Evolutionary conservation across 2,888 invertebrate genomes (phyloP).

Genomic region (Hymenopus coronatus): DNA sequence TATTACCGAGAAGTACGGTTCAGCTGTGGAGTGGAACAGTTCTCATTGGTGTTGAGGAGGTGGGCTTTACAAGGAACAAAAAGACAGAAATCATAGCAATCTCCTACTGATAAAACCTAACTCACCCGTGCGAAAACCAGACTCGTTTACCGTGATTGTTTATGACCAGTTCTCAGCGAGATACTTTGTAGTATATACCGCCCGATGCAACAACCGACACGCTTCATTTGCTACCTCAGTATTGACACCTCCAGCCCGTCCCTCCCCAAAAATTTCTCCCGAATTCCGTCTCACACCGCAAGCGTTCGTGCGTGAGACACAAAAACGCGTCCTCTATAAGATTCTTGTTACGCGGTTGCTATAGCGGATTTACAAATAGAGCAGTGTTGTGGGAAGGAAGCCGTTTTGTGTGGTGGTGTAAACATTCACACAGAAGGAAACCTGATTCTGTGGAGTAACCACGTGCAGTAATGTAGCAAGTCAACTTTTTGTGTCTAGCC

Average conservation of each 20-base stretch:
- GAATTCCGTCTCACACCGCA: not conserved
- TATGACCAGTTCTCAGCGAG: not conserved
- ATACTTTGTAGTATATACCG: not conserved
- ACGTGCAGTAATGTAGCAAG: not conserved
- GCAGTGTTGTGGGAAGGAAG: not conserved
- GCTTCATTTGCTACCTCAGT: not conserved
- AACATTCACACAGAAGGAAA: not conserved
- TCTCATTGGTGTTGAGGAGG: no score
- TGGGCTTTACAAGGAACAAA: no score
- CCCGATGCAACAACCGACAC: not conserved
- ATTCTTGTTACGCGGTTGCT: not conserved
- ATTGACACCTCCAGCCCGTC: slow-evolving; percentile 2
- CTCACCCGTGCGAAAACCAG: not conserved
- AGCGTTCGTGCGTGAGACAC: slow-evolving; percentile 1
- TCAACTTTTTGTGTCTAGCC: not conserved
- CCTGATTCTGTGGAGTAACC: not conserved
- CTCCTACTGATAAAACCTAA: no score
- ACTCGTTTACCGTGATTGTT: not conserved
- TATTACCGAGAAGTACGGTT: no score
- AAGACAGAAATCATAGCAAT: no score
- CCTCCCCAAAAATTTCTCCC: not conserved
- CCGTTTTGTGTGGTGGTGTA: not conserved
- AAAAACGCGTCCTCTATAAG: not conserved
- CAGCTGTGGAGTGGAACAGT: no score
- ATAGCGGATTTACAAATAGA: not conserved